Base-by-base conservation (phyloP, 2,888 invertebrate genomes). In the Isotomurus palustris region DNA sequence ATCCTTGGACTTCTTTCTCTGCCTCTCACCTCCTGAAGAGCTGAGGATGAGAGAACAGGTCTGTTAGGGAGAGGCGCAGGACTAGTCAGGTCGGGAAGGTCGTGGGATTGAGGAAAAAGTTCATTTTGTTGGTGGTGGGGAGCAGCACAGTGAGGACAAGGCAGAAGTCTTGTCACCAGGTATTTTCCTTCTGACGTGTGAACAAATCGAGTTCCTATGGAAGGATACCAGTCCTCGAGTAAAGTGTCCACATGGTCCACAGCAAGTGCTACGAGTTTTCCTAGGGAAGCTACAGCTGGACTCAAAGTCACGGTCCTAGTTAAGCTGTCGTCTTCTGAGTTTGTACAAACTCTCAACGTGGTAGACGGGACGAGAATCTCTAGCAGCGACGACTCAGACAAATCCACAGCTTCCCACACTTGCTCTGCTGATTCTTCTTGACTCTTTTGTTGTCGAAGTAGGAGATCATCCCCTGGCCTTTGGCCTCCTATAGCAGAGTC, bases 211-310 rank as follows among this genome's bases (percentile, higher is more conserved):
- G 95, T 95, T 79, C 82, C 82, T 54, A 95, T 78, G 0, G 92
- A 91, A 0, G 95, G 96, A 75, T 94, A 97, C 97, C 97, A 99
- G 77, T 99, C 97, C 75, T 99, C 97, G 0, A 99, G 78, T 48
- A 99, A 78, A 51, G 94, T 84, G 76, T 99, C 99, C 63, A 99
- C 88, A 73, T 96, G 94, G 75, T 96, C 96, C 0, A 96, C 91
- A 2, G 91, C 84, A 28, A 94, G 77, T 0, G 95, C 90, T 56
- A 95, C 75, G 17, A 95, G 76, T 72, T 89, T 88, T 0, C 91
- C 85, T 64, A 91, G 81, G 43, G 84, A 84, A 72, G 91, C 87
- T 6, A 85, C 82, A 62, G 85, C 85, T 3, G 91, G 89, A 71
- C 91, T 89, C 53, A 90, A 78, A 21, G 84, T 83, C 53, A 87